Percentiles rank a stretch among this genome's conserved stretches.
phyloP scores from a whole-genome alignment of 2,113 vertebrate species.

The Chitala chitala region DNA sequence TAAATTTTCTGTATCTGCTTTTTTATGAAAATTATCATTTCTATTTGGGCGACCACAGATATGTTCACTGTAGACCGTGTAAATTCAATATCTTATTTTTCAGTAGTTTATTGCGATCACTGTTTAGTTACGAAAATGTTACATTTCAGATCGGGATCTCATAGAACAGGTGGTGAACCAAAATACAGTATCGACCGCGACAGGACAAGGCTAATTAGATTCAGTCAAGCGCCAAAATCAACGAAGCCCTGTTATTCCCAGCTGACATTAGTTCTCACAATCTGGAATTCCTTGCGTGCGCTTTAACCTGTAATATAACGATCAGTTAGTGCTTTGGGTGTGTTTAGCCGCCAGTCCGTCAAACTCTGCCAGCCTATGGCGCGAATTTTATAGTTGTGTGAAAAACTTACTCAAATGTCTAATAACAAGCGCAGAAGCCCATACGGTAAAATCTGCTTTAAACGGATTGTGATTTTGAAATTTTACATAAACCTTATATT shows the following conservation, averaged over 20 bases:
- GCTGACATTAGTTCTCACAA: slow-evolving; percentile 8
- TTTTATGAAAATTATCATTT: neutral
- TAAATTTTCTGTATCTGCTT: neutral
- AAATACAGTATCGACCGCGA: slow-evolving; percentile 7
- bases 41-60: no score
- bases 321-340: neutral
- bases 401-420: slow-evolving; percentile 8
- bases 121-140: neutral
- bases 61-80: no score
- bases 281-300: neutral
- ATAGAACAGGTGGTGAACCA: slow-evolving; percentile 19
- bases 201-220: slow-evolving; percentile 10
- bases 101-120: neutral
- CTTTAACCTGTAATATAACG: neutral
- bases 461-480: no score
- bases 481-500: no score
- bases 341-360: neutral
- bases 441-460: neutral
- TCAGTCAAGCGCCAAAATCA: slow-evolving; percentile 5
- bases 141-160: neutral
- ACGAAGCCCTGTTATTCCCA: neutral
- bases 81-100: no score
- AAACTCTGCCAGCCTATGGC: slow-evolving; percentile 11
- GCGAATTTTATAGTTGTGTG: slow-evolving; percentile 4
- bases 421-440: neutral